phyloP scores from a whole-genome alignment of 2,797 vertebrate genomes.

The Triplophysa yarkandensis region DNA sequence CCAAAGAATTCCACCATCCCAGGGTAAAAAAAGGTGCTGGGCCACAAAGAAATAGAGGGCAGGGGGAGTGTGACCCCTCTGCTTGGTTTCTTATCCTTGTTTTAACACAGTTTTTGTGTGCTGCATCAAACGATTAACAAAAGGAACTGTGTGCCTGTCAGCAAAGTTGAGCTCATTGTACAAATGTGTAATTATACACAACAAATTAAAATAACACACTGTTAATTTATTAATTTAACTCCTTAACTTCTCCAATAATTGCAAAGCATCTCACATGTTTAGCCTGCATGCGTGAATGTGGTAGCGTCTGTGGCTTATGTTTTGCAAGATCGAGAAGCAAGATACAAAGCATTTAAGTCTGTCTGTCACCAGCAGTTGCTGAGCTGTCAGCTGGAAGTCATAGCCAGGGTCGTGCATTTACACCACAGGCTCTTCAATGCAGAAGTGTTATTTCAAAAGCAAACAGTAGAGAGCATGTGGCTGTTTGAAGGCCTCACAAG shows the following conservation, averaged over 20 bases:
- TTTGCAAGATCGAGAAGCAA: conserved; percentile 22
- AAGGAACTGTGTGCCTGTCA: conserved; percentile 52
- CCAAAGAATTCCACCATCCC: conserved; percentile 55
- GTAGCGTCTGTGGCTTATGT: conserved; percentile 7
- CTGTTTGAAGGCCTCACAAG: conserved; percentile 67
- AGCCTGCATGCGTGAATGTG: background rate
- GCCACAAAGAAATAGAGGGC: conserved; percentile 60
- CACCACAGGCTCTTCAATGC: conserved; percentile 61
- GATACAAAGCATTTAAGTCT: conserved; percentile 45
- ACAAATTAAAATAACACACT: background rate
- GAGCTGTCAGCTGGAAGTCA: conserved; percentile 59
- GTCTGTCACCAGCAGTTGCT: conserved; percentile 66
- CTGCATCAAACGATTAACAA: conserved; percentile 64
- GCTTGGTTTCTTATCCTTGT: conserved; percentile 68
- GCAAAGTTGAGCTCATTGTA: conserved; percentile 17
- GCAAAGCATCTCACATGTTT: conserved; percentile 6
- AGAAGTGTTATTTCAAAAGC: conserved; percentile 72
- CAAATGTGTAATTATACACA: background rate
- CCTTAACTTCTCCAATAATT: background rate
- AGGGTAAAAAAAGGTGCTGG: conserved; percentile 61
- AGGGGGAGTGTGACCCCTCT: conserved; percentile 60
- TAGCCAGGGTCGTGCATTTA: conserved; percentile 59
- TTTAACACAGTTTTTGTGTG: conserved; percentile 60
- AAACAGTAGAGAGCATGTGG: conserved; percentile 71
- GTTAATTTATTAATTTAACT: background rate